Conservation (phyloP, 2,797 vertebrate species). For the Bradypodion ventrale region DNA sequence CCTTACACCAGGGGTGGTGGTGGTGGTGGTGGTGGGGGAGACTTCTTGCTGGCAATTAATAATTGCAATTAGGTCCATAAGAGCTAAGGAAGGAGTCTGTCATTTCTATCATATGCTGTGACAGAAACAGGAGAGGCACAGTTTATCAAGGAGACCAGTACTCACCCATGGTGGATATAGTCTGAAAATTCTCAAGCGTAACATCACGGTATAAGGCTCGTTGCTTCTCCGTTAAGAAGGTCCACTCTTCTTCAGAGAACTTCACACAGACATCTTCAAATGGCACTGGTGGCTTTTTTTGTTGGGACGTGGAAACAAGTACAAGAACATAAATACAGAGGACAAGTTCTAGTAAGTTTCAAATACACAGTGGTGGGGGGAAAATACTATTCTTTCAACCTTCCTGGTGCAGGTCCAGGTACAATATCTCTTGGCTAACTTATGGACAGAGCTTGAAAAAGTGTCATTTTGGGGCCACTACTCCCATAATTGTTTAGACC, state of each 20-base stretch:
- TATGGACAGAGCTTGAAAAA: not conserved
- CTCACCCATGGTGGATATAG: conserved; percentile 20
- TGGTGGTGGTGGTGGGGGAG: too few species aligned
- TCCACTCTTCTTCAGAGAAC: conserved; percentile 18
- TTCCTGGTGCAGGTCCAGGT: not conserved
- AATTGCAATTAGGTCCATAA: not conserved
- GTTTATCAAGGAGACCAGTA: not conserved
- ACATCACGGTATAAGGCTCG: not conserved
- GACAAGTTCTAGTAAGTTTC: not conserved
- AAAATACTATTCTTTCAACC: not conserved
- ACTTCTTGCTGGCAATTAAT: not conserved
- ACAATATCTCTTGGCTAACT: too few species aligned
- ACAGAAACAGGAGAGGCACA: not conserved
- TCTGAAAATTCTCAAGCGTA: conserved; percentile 17
- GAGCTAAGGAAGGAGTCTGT: not conserved
- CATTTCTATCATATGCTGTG: not conserved
- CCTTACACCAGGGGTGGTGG: too few species aligned
- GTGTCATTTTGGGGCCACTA: too few species aligned
- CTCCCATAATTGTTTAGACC: too few species aligned
- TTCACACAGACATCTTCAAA: conserved; percentile 15
- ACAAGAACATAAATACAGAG: not conserved
- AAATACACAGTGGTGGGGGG: not conserved
- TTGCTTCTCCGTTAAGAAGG: conserved; percentile 13
- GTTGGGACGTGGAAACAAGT: not conserved
- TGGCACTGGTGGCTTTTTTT: conserved; percentile 10